Conservation (phyloP, 2,797 vertebrate genomes). For the Calcarius lapponicus region DNA sequence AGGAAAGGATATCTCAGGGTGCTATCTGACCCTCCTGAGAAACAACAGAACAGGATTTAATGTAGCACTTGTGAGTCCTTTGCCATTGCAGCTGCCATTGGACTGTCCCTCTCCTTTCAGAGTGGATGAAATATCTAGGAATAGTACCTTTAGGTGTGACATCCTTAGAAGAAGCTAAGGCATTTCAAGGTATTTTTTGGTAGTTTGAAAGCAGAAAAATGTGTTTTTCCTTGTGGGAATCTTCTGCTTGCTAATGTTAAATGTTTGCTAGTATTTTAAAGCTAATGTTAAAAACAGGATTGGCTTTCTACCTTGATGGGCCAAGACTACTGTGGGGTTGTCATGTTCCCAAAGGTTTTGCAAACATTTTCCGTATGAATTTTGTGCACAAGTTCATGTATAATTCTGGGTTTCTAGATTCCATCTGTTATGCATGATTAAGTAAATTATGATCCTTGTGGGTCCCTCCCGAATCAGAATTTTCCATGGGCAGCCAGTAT, state of each 20-base stretch:
- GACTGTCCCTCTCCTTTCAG: not conserved
- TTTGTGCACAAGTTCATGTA: not conserved
- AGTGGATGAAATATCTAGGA: not conserved
- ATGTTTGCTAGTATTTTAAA: not conserved
- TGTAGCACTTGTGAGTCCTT: not conserved
- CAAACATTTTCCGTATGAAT: not conserved
- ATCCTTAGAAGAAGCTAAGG: not conserved
- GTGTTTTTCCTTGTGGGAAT: not conserved
- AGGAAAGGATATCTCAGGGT: not conserved
- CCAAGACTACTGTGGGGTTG: not conserved
- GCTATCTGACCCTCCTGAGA: not conserved
- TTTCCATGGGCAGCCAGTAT: not conserved
- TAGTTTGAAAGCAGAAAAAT: not conserved
- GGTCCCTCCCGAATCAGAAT: not conserved
- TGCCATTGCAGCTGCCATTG: not conserved
- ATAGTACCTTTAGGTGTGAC: not conserved
- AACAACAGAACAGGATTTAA: not conserved
- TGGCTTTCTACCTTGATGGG: not conserved
- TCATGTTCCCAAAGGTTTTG: not conserved
- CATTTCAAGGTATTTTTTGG: not conserved
- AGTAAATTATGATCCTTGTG: not conserved
- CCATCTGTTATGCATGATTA: not conserved
- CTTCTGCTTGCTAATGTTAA: not conserved
- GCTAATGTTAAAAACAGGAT: not conserved
- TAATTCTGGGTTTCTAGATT: not conserved